Evolutionary conservation across 2,113 vertebrate species (phyloP).

Genomic region (Psephotus haematonotus): DNA sequence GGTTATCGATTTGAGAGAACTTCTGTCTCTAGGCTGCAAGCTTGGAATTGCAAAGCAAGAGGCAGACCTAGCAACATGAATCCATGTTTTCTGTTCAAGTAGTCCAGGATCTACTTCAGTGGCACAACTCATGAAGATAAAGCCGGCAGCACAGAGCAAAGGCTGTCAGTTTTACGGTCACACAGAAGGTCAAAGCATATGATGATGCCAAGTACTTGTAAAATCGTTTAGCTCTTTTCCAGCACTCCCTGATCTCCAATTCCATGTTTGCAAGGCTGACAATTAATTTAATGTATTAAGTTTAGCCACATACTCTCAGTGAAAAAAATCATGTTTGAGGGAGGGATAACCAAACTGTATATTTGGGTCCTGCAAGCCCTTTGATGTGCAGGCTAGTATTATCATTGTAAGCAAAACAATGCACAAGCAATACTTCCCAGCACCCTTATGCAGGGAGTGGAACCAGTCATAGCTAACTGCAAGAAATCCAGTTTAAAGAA

Average conservation of each 20-base stretch:
- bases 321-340: not conserved
- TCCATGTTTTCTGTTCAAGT: not conserved
- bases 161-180: not conserved
- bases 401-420: not conserved
- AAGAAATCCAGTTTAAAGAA: not conserved
- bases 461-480: not conserved
- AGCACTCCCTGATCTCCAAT: not conserved
- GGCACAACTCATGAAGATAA: accelerated
- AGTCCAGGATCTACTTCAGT: not conserved
- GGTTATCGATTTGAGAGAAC: not conserved
- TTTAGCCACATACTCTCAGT: not conserved
- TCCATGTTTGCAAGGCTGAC: not conserved
- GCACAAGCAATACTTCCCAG: not conserved
- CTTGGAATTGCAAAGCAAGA: not conserved
- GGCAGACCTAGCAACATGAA: not conserved
- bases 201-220: not conserved
- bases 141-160: not conserved
- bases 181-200: accelerated
- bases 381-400: not conserved
- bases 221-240: not conserved
- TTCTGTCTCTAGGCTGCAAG: not conserved
- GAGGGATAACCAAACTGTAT: not conserved
- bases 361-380: not conserved
- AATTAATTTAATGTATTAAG: not conserved
- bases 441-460: not conserved